Conservation (phyloP, 2,113 vertebrate species). For the Pterocles gutturalis region DNA sequence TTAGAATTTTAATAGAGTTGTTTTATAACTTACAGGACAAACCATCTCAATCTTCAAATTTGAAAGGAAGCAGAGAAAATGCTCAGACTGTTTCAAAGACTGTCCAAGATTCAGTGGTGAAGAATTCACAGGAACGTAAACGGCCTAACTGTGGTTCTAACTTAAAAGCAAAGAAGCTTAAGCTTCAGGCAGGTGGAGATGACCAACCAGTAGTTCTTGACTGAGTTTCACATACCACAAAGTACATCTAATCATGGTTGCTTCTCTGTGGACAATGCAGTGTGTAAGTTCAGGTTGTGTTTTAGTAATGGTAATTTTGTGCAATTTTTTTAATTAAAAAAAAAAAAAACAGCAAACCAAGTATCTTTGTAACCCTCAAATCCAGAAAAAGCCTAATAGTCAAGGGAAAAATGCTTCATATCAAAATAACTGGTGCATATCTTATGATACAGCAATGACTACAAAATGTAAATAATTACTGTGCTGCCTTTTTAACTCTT, state of each 20-base stretch:
- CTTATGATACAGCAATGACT: neutral
- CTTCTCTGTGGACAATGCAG: neutral
- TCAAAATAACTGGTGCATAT: neutral
- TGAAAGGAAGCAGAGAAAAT: neutral
- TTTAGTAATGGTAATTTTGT: neutral
- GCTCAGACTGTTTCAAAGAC: neutral
- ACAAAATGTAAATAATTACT: neutral
- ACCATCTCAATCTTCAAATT: neutral
- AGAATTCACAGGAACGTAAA: conserved; percentile 73
- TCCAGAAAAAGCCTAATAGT: neutral
- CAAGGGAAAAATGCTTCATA: neutral
- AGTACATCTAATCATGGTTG: neutral
- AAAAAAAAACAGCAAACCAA: neutral
- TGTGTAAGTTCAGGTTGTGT: neutral
- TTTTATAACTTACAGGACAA: conserved; percentile 61
- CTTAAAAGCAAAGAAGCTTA: conserved; percentile 69
- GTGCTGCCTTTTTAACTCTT: neutral
- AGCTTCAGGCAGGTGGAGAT: conserved; percentile 36
- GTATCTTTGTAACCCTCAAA: neutral
- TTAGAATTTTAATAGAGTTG: neutral
- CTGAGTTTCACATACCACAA: conserved; percentile 6
- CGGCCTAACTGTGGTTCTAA: conserved; percentile 61
- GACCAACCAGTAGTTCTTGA: conserved; percentile 46
- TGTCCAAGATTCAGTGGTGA: conserved; percentile 29
- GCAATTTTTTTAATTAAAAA: neutral